Conservation (phyloP, 2,113 vertebrate genomes). For the Phyllopteryx taeniolatus region DNA sequence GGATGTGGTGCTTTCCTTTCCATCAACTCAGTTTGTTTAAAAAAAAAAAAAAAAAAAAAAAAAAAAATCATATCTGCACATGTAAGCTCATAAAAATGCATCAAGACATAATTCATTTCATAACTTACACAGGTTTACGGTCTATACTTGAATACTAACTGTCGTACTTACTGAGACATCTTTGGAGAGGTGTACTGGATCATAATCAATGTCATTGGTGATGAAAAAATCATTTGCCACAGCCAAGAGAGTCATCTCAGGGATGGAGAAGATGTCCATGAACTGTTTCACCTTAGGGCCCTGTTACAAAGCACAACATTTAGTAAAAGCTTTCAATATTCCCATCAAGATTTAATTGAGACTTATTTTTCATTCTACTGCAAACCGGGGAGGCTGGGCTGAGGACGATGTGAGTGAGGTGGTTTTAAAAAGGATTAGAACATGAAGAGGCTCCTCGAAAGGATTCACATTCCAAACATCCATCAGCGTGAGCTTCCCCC, state of each 20-base stretch:
- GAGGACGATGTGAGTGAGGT: conserved; percentile 13
- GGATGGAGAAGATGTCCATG: conserved; percentile 85
- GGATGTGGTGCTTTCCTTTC: not conserved
- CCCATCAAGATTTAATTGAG: not conserved
- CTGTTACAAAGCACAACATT: conserved; percentile 41
- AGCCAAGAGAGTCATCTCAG: conserved; percentile 82
- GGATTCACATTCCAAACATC: conserved; percentile 15
- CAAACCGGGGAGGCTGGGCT: not conserved
- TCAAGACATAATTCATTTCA: not conserved
- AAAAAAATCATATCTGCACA: too few relatives aligned
- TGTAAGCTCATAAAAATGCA: too few relatives aligned
- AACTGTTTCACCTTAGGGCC: conserved; percentile 83
- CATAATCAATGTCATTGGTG: conserved; percentile 79
- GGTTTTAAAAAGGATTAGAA: not conserved
- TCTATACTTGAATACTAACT: not conserved
- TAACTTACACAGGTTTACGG: not conserved
- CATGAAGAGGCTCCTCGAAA: not conserved
- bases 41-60: not conserved
- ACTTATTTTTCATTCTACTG: not conserved
- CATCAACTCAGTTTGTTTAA: too few relatives aligned
- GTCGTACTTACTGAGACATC: conserved; percentile 77
- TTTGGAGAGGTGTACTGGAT: conserved; percentile 82
- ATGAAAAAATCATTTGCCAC: conserved; percentile 82
- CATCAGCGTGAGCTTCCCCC: conserved; percentile 11
- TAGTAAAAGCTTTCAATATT: not conserved